Base-by-base conservation (phyloP, 2,113 vertebrate genomes). In the Penelope pileata region DNA sequence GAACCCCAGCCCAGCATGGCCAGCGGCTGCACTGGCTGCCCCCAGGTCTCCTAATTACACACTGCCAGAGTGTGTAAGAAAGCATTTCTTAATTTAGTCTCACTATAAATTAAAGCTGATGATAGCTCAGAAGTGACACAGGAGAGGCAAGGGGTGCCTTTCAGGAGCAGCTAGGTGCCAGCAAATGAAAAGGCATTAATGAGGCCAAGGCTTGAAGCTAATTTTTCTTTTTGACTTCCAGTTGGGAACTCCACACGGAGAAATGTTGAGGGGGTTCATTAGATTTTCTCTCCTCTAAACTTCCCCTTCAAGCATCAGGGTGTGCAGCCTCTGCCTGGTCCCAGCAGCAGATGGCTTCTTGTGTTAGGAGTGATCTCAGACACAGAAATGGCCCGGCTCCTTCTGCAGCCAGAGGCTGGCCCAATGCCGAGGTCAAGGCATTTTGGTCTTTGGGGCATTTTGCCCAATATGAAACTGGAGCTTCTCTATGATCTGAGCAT, bases 121-220 rank as follows among this genome's bases (percentile, higher is more conserved):
- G 2, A 30, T 77, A 36, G 30, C 85, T 97, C 81, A 88, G 72
- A 83, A 88, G 26, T 90, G 91, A 93, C 92, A 96, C 19, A 36
- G 68, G 84, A 91, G 94, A 92, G 53, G 86, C 53, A 81, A 94
- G 51, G 93, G 23, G 60, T 85, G 93, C 72, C 60, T 40, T 75
- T 79, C 30, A 85, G 83, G 47, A 93, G 80, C 58, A 84, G 62
- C 64, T 69, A 77, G 62, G 73, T 89, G 83, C 66, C 77, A 66
- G 68, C 76, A 34, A 21, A 84, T 56, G 80, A 81, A 85, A 92
- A 64, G 66, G 83, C 10, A 14, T 34, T 47, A 60, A 30, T 11
- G 34, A 75, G 40, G 26, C 67, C 32, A 16, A 69, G 77, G 91
- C 64, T 56, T 69, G 82, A 80, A 91, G 40, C n/a, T 45, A 54